Evolutionary conservation across 2,888 invertebrate genomes (phyloP), one percentile per base, ranked within the genome.

Genomic region (Sinelater perroti): DNA sequence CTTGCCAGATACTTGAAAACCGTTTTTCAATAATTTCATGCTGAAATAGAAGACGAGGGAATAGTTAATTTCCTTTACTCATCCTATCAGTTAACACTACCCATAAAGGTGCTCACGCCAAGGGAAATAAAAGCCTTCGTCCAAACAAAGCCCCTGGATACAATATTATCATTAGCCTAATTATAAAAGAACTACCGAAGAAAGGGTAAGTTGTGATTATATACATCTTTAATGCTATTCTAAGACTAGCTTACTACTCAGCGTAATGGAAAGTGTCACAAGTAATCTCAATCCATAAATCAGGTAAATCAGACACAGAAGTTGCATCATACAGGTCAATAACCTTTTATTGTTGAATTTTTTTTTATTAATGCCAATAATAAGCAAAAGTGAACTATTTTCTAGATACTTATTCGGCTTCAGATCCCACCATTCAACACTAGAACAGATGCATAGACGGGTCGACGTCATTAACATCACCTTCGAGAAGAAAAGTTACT

Each of bases 21-120:
- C 1, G 57, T 64, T 1, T 69, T 67, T 38, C 20, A 50, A 57
- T 63, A 64, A 2, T 11, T 60, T 42, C 28, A 44, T 4, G 11
- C 45, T 21, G 36, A n/a, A 53, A 38, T 11, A 2, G 18, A 17
- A 18, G 38, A 38, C 10, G 11, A 17, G 13, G 38, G 18, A 20
- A 38, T 38, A 10, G 6, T 17, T 4, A 10, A 38, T 10, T 38
- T 10, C 13, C 20, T 38, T 6, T 16, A 38, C 7, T 8, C 17
- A 11, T 18, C 38, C 7, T 16, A 38, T 38, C 38, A 38, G 20
- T 17, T 38, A 10, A 7, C 17, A 6, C 7, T 38, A 38, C 38
- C 38, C 11, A 38, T 38, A 10, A 38, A 38, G n/a, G 13, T 14
- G 13, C 14, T 31, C n/a, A 31, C 10, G 14, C 5, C 31, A 31